Evolutionary conservation across 2,113 vertebrate species (phyloP).

Genomic region (Athene cunicularia): DNA sequence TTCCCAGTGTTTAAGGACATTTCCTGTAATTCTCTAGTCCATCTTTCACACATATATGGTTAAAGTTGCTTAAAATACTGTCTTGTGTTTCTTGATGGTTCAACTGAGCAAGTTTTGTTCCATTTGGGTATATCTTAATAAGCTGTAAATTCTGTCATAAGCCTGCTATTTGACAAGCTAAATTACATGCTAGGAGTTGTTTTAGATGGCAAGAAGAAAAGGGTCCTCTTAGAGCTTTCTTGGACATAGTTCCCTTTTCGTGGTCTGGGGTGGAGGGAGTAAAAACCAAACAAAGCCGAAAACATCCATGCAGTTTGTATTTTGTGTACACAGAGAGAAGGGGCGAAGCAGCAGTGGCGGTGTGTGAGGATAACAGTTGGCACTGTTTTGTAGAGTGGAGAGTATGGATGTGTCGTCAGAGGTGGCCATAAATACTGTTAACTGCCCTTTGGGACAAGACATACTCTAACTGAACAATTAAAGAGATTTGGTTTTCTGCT

Average conservation of each 20-base stretch:
- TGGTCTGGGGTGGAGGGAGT: not conserved
- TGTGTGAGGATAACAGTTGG: not conserved
- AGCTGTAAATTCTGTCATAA: not conserved
- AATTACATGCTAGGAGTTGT: not conserved
- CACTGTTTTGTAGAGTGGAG: not conserved
- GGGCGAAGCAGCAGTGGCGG: not conserved
- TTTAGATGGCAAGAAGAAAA: not conserved
- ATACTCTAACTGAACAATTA: not conserved
- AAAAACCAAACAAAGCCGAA: not conserved
- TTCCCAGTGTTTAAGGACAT: not conserved
- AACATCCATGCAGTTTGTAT: not conserved
- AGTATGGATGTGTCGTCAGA: not conserved
- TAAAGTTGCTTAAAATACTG: not conserved
- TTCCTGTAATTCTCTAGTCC: not conserved
- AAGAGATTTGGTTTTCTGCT: not conserved
- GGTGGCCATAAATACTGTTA: not conserved
- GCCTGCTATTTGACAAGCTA: not conserved
- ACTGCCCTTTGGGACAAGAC: not conserved
- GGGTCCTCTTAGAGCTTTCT: not conserved
- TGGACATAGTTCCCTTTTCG: not conserved
- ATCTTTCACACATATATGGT: fast-evolving
- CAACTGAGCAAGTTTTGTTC: not conserved
- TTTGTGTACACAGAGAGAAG: not conserved
- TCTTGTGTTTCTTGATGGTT: not conserved
- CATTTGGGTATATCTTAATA: fast-evolving